phyloP scores from a whole-genome alignment of 2,888 invertebrate species.

The Anagyrus pseudococci region DNA sequence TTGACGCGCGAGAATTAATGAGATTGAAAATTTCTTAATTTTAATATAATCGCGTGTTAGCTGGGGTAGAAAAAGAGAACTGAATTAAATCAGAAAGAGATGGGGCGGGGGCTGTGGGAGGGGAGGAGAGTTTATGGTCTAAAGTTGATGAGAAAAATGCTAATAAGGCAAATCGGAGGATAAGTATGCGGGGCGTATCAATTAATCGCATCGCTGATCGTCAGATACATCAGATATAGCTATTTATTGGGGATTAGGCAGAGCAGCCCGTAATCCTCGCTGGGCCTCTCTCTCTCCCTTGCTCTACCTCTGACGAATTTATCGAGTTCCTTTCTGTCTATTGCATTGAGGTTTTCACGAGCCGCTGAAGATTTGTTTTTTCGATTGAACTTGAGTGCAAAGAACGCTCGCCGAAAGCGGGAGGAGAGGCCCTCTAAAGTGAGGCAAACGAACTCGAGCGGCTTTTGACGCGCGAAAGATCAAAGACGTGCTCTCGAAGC shows the following conservation, averaged over 20 bases:
- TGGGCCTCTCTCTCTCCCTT: neutral
- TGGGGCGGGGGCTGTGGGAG: no score
- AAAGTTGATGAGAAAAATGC: no score
- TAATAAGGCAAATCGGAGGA: no score
- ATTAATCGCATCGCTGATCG: conserved; percentile 38
- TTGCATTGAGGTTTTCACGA: conserved; percentile 38
- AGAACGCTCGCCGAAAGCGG: conserved; percentile 39
- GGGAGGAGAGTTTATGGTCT: no score
- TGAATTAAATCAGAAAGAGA: no score
- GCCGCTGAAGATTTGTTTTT: conserved; percentile 58
- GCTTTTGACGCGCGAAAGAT: conserved; percentile 58
- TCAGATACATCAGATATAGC: conserved; percentile 39
- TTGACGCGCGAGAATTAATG: no score
- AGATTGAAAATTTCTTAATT: no score
- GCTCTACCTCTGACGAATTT: conserved; percentile 50
- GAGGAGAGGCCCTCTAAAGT: conserved; percentile 30
- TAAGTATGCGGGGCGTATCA: neutral
- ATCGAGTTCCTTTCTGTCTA: conserved; percentile 41
- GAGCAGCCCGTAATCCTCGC: conserved; percentile 35
- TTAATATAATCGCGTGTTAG: no score
- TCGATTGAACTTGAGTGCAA: conserved; percentile 55
- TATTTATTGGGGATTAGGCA: conserved; percentile 39
- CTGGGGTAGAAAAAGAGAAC: no score
- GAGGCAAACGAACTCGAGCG: conserved; percentile 44
- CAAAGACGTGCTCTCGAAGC: no score